Evolutionary conservation across 2,797 vertebrate genomes (phyloP).

Genomic region (Aratinga solstitialis): DNA sequence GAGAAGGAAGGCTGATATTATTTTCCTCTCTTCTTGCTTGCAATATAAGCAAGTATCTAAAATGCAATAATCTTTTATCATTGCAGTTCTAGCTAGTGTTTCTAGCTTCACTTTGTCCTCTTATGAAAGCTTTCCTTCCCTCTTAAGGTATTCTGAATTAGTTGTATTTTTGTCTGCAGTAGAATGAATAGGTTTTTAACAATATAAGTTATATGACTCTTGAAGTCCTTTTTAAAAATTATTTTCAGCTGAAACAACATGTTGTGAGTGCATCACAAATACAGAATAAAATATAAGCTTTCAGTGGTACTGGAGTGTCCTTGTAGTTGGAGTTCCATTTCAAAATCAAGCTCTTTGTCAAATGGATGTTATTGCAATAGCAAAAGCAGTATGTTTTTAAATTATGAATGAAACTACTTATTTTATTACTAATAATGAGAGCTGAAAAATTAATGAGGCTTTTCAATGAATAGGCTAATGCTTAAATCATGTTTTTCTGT

Average conservation of each 20-base stretch:
- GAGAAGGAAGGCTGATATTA: not conserved
- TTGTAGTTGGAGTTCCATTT: not conserved
- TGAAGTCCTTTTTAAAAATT: not conserved
- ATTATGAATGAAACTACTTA: not conserved
- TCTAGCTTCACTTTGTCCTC: not conserved
- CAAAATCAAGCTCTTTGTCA: not conserved
- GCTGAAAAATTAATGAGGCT: not conserved
- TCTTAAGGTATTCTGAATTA: not conserved
- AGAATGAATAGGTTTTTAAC: not conserved
- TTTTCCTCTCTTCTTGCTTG: not conserved
- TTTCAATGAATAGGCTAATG: not conserved
- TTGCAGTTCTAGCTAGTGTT: not conserved
- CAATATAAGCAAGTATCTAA: not conserved
- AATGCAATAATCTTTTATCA: not conserved
- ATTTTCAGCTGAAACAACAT: not conserved
- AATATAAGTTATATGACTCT: not conserved
- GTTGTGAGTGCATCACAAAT: not conserved
- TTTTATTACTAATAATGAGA: not conserved
- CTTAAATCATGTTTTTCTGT: not conserved
- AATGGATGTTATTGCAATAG: not conserved
- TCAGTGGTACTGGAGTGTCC: not conserved
- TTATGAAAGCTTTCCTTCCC: not conserved
- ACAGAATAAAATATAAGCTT: not conserved
- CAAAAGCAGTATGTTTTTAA: slow-evolving; percentile 11
- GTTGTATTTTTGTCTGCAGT: not conserved